phyloP scores from a whole-genome alignment of 2,113 vertebrate genomes.

The Urocynchramus pylzowi region DNA sequence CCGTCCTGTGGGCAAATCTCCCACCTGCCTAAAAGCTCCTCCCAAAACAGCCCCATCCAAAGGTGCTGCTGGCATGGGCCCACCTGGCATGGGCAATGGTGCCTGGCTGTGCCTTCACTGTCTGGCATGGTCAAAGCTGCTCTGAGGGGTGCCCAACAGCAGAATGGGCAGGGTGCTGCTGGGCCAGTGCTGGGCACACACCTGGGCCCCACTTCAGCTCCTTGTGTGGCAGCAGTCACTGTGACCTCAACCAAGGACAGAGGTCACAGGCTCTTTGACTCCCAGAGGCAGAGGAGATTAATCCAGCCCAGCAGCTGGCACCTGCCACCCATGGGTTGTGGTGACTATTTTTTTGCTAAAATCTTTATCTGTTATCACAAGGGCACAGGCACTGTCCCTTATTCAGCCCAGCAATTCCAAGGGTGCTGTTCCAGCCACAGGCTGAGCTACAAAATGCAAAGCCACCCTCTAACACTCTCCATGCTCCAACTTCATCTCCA shows the following conservation, averaged over 20 bases:
- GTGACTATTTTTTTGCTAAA: neutral
- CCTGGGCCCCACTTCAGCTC: neutral
- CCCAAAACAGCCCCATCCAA: neutral
- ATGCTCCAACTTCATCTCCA: neutral
- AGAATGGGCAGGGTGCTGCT: neutral
- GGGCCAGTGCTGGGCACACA: neutral
- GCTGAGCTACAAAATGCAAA: neutral
- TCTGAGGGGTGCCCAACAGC: fast-evolving
- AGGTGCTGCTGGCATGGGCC: neutral
- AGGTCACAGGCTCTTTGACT: neutral
- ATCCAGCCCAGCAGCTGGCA: neutral
- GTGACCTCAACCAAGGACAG: neutral
- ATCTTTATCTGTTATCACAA: neutral
- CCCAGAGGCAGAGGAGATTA: neutral
- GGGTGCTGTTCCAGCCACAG: neutral
- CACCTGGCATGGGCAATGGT: neutral
- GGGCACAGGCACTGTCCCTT: neutral
- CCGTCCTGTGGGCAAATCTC: neutral
- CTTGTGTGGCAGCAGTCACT: neutral
- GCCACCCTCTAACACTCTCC: neutral
- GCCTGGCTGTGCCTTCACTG: neutral
- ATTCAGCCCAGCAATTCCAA: neutral
- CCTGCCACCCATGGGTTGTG: neutral
- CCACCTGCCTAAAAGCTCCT: neutral
- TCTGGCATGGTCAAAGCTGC: neutral